Conservation (phyloP, 2,113 vertebrate species). For the Poeciliopsis occidentalis region DNA sequence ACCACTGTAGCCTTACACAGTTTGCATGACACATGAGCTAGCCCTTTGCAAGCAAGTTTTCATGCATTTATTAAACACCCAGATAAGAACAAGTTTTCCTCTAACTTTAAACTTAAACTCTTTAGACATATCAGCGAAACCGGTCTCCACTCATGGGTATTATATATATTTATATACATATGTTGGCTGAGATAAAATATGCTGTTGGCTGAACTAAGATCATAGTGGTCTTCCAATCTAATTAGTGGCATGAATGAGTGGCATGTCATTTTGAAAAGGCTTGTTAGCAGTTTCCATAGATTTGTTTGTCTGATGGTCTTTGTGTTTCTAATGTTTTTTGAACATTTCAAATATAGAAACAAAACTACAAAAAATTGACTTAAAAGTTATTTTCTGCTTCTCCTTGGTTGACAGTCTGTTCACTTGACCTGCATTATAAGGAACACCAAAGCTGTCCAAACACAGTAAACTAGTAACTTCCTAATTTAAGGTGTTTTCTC, state of each 20-base stretch:
- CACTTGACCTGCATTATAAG: background rate
- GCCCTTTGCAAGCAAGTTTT: conserved; percentile 6
- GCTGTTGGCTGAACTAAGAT: background rate
- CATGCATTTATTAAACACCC: conserved; percentile 20
- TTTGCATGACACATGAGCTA: conserved; percentile 38
- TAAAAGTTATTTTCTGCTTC: background rate
- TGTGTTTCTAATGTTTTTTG: background rate
- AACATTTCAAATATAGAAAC: background rate
- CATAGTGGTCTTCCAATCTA: background rate
- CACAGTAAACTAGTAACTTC: background rate
- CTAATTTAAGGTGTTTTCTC: background rate
- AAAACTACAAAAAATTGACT: background rate
- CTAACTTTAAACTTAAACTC: conserved; percentile 6
- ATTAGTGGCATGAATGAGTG: background rate
- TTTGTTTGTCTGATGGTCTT: background rate
- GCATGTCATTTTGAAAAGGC: background rate
- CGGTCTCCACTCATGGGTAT: background rate
- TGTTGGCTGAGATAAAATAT: background rate
- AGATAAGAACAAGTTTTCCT: conserved; percentile 9
- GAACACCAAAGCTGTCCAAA: background rate
- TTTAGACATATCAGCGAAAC: conserved; percentile 5
- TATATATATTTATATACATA: conserved; percentile 4
- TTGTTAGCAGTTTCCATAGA: background rate
- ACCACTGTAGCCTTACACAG: conserved; percentile 39
- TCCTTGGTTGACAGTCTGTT: background rate